Evolutionary conservation across 2,888 invertebrate genomes (phyloP).

Genomic region (Ametastegia equiseti): DNA sequence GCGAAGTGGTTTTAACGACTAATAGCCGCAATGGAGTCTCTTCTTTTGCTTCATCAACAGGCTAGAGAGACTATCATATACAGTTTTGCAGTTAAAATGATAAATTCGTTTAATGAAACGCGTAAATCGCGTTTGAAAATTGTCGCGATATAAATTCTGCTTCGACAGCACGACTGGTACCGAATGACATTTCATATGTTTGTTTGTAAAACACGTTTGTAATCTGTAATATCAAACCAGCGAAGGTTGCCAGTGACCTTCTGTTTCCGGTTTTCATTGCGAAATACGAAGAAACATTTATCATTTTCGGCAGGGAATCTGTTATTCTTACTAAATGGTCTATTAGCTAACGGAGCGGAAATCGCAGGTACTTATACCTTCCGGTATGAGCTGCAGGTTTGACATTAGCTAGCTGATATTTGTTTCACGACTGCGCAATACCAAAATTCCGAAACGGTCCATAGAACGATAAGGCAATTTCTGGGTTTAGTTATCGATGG

Average conservation of each 20-base stretch:
- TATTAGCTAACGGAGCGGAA: neutral
- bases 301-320: neutral
- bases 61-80: constrained; percentile 3
- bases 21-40: constrained; percentile 1
- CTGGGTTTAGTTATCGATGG: neutral
- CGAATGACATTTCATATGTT: neutral
- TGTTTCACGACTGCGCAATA: neutral
- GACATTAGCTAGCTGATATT: neutral
- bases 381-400: neutral
- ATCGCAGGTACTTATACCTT: neutral
- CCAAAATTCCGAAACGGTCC: neutral
- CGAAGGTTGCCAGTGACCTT: neutral
- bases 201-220: neutral
- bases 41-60: constrained; percentile 18
- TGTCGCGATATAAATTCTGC: neutral
- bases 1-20: constrained; percentile 32
- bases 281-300: neutral
- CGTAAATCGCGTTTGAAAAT: neutral
- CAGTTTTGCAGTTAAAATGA: neutral
- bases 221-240: neutral
- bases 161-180: neutral
- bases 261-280: neutral
- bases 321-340: neutral
- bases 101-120: neutral
- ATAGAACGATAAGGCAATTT: neutral